Conservation (phyloP, 2,888 invertebrate genomes). For the Drosophila paracracens region DNA sequence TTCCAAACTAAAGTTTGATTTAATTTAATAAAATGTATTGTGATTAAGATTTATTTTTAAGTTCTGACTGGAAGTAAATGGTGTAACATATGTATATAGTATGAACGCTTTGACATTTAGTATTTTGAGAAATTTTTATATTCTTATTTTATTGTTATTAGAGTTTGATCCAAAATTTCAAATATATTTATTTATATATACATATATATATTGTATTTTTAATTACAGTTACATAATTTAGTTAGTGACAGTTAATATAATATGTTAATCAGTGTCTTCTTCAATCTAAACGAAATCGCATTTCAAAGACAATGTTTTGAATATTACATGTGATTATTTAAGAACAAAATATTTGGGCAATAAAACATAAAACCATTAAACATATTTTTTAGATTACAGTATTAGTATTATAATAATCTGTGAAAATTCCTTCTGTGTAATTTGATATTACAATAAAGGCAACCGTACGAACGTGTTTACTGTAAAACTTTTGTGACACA, state of each 20-base stretch:
- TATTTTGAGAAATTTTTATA: background rate
- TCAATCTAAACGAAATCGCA: background rate
- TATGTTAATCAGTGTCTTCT: background rate
- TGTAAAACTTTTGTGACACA: background rate
- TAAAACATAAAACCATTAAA: background rate
- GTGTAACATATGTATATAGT: background rate
- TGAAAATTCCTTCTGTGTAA: background rate
- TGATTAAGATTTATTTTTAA: background rate
- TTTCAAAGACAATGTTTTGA: background rate
- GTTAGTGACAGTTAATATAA: background rate
- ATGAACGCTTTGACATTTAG: background rate
- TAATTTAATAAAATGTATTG: background rate
- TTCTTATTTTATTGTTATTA: too few relatives aligned
- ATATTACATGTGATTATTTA: background rate
- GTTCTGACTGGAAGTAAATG: background rate
- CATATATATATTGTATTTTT: background rate
- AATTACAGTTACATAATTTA: too few relatives aligned
- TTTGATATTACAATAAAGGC: conserved; percentile 10
- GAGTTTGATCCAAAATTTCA: too few relatives aligned
- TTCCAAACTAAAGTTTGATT: background rate
- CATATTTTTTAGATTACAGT: background rate
- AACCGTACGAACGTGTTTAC: conserved; percentile 24
- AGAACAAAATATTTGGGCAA: background rate
- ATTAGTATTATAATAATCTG: background rate
- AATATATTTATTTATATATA: too few relatives aligned